A percentile compares a stretch with the other conserved stretches of the same genome.
Evolutionary conservation across 2,888 invertebrate genomes (phyloP).

Genomic region (Diachrysia chrysitis): DNA sequence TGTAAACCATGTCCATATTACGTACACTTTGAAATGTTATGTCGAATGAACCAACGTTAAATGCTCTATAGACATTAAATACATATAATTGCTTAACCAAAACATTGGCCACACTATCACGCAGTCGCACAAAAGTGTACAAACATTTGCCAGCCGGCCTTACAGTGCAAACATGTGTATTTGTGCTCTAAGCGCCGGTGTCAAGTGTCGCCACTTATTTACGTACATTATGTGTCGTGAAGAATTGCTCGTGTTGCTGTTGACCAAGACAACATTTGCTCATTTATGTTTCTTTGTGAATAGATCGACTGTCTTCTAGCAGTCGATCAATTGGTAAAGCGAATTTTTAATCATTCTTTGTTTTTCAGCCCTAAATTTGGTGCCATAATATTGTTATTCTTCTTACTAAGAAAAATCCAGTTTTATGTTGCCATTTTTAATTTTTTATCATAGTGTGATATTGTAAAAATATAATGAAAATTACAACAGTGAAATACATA

Average conservation of each 20-base stretch:
- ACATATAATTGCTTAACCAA: slow-evolving; percentile 21
- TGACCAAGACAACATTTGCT: slow-evolving; percentile 16
- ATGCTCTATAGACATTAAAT: not conserved
- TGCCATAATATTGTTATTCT: too few relatives aligned
- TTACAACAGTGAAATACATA: not conserved
- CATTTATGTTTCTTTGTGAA: not conserved
- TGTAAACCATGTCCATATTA: too few relatives aligned
- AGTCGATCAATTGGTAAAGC: not conserved
- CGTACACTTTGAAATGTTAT: too few relatives aligned
- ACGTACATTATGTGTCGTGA: slow-evolving; percentile 37
- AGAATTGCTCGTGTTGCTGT: slow-evolving; percentile 11
- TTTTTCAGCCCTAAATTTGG: too few relatives aligned
- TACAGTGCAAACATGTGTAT: slow-evolving; percentile 41
- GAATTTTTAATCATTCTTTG: too few relatives aligned
- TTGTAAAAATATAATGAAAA: too few relatives aligned
- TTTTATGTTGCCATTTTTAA: too few relatives aligned
- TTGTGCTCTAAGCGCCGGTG: slow-evolving; percentile 50
- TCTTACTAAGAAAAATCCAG: too few relatives aligned
- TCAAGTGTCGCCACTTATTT: slow-evolving; percentile 40
- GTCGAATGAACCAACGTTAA: too few relatives aligned
- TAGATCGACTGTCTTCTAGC: not conserved
- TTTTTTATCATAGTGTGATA: not conserved
- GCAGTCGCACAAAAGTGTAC: slow-evolving; percentile 47
- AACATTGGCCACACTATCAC: slow-evolving; percentile 21
- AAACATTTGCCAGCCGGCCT: slow-evolving; percentile 43